Evolutionary conservation across 2,797 vertebrate species (phyloP), one percentile per base, ranked within the genome.

Genomic region (Lacerta bilineata): DNA sequence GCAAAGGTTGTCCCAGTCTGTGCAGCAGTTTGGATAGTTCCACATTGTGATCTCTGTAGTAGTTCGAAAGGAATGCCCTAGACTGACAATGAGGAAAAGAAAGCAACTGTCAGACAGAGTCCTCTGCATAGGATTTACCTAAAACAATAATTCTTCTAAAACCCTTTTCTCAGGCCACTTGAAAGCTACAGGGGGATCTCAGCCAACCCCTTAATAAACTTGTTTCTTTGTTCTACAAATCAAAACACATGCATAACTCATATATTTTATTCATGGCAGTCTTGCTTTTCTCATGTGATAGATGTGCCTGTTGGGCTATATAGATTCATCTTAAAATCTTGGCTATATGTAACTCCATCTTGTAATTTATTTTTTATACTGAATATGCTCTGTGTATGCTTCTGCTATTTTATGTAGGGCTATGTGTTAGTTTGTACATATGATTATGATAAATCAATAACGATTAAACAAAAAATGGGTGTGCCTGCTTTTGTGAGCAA

Each of bases 1-100:
- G 99, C 91, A 99, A 97, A 4, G 98, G 98, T 95, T 99, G 98
- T 83, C 99, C 98, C 88, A 99, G 97, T 89, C 98, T 97, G 92
- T 99, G 98, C 88, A 99, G 97, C 92, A 99, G 97, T 97, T 98
- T 99, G 84, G 99, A 99, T 90, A 99, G 95, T 94, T 99, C 98
- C 93, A 99, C 98, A 75, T 99, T 99, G 96, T 98, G 98, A 91
- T 99, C 98, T 87, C 98, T 97, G 97, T 99, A 99, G 97, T 98
- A 99, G 94, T 96, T 98, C n/a, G 98, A 99, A 92, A 99, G 98
- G 92, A 98, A 99, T 0, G 95, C 97, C 92, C 98, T 97, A 25
- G 98, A 98, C 99, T 99, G 95, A 71, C 80, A 84, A 78, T 29
- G 36, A 23, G 3, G 6, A 9, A 77, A 85, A 93, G 78, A 88